Conservation (phyloP, 2,113 vertebrate genomes). For the Pomatostomus ruficeps region DNA sequence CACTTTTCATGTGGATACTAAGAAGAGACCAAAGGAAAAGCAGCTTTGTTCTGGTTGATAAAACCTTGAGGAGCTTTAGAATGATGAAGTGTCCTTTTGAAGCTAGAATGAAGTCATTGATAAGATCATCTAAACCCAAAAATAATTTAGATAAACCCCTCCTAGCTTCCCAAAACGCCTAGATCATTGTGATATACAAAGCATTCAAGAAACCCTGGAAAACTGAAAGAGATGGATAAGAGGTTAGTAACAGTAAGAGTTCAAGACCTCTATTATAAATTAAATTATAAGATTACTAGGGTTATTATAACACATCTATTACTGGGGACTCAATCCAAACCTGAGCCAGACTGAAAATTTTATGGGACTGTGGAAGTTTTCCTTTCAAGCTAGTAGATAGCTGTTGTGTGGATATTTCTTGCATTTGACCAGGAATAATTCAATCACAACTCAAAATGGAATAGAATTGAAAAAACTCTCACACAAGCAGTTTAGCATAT, state of each 20-base stretch:
- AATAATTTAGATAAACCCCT: background rate
- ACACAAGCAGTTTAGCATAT: background rate
- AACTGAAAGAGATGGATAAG: background rate
- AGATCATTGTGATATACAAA: background rate
- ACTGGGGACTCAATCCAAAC: background rate
- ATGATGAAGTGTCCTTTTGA: conserved; percentile 43
- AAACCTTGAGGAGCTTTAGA: conserved; percentile 17
- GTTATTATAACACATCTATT: background rate
- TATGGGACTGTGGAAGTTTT: background rate
- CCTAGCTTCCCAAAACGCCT: background rate
- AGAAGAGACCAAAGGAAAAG: conserved; percentile 28
- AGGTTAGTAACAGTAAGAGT: background rate
- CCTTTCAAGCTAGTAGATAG: background rate
- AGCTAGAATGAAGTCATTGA: conserved; percentile 19
- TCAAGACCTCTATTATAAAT: conserved; percentile 2
- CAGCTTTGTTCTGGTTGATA: conserved; percentile 1
- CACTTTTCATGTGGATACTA: background rate
- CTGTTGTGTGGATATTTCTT: background rate
- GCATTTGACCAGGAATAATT: background rate
- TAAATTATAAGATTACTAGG: background rate
- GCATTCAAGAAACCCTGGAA: background rate
- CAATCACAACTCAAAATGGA: background rate
- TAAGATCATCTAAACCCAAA: conserved; percentile 25
- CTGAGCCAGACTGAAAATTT: background rate
- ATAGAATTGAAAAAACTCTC: background rate